Evolutionary conservation across 1,140 invertebrate genomes (phyloP), one percentile per base, ranked within the genome.

Genomic region (Zaprionus capensis): DNA sequence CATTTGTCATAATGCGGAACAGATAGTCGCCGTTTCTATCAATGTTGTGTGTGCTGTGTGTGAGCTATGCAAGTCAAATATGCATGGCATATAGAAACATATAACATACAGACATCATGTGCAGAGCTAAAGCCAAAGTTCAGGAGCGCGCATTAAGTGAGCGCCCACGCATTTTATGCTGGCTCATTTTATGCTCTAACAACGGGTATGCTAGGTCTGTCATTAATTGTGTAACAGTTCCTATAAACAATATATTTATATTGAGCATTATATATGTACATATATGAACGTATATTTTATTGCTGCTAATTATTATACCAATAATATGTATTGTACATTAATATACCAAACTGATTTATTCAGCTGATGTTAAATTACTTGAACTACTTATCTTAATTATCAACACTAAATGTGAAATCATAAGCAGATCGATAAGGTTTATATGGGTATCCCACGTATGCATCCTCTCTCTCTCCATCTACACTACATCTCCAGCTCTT

Each of bases 1-100:
- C 77, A 75, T 87, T 84, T 78, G 78, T 87, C 84, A 88, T 84
- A 88, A 87, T 88, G 84, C 84, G 84, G 84, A 87, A 87, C 75
- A 78, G 69, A 76, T 73, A 64, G 22, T 34, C n/a, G 61, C 34
- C 31, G 49, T 46, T 44, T 20, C 57, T 63, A 34, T 49, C 4
- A 11, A 17, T 49, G 46, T 12, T 49, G 46, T 49, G 4, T 49
- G 20, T 51, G 41, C 14, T 69, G 64, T 41, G 73, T 80, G 73
- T 80, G 65, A 69, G 70, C 53, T 22, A n/a, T 63, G 59, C 71
- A 53, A 51, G 46, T 51, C 20, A 51, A 51, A n/a, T 22, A 22
- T 51, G 31, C 9, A 4, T 31, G 9, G 31, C 9, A 22, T 5
- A 12, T 51, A 5, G 17, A 11, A 51, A 51, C 2, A 51, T 24